These are phyloP conservation scores for Phylloscopus trochiloides DNA, from an alignment of 2,113 vertebrate species.

Conservation along the genomic window DNA sequence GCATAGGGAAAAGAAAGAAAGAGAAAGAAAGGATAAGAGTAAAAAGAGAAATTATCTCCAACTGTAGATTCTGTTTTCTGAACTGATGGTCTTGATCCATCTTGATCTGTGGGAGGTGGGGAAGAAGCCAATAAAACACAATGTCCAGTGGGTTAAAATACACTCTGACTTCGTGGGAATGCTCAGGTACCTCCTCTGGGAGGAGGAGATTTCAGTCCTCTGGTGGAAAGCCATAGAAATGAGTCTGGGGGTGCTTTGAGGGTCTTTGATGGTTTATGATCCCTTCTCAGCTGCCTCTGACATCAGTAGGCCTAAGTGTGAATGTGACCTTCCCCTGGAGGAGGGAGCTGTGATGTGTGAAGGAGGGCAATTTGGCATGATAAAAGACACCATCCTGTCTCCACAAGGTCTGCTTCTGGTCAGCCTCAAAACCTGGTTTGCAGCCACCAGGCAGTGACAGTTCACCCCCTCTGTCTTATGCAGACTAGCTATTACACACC, in stretches of 20 bases:
- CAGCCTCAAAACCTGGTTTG: neutral
- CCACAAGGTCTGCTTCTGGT: neutral
- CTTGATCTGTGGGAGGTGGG: neutral
- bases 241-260: neutral
- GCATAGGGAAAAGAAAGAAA: neutral
- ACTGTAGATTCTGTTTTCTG: neutral
- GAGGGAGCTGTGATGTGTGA: neutral
- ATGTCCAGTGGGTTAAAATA: neutral
- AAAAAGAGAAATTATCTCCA: neutral
- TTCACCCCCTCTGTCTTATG: neutral
- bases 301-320: neutral
- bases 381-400: neutral
- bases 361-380: neutral
- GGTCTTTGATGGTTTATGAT: neutral
- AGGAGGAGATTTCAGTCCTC: neutral
- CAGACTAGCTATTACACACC: neutral
- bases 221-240: neutral
- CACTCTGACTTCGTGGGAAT: neutral
- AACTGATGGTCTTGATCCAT: neutral
- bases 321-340: neutral
- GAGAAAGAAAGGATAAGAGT: neutral
- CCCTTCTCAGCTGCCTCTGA: neutral
- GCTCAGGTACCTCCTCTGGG: neutral
- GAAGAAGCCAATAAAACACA: neutral
- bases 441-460: neutral